Percentiles rank a stretch among this genome's conserved stretches.
phyloP scores from a whole-genome alignment of 2,113 vertebrate species.

The Megaptera novaeangliae region DNA sequence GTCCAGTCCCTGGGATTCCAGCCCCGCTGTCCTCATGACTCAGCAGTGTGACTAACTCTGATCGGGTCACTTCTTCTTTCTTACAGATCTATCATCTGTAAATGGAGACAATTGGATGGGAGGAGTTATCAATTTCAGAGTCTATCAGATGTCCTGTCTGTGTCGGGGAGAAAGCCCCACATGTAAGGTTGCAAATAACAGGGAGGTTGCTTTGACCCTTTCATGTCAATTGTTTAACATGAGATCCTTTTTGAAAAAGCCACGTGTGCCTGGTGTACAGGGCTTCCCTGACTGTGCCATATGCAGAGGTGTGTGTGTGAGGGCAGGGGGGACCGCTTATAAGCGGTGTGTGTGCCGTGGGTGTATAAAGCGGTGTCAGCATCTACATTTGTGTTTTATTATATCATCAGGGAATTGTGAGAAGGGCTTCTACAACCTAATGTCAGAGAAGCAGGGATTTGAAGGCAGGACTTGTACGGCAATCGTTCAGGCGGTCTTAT shows the following conservation, averaged over 20 bases:
- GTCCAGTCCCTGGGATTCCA: background rate
- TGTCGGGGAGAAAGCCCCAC: rapidly evolving
- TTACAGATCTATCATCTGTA: background rate
- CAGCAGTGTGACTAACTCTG: background rate
- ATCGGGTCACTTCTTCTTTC: background rate
- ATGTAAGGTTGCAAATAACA: background rate
- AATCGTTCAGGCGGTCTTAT: background rate
- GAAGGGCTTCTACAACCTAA: background rate
- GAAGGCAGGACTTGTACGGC: background rate
- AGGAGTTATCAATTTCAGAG: background rate
- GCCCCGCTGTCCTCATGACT: background rate
- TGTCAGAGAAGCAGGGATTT: background rate
- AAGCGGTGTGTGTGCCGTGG: background rate
- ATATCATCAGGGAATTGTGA: background rate
- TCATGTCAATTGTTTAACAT: rapidly evolving
- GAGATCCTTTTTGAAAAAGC: background rate
- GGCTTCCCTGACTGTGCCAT: background rate
- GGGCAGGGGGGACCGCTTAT: background rate
- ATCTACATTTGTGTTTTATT: background rate
- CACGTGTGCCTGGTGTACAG: background rate
- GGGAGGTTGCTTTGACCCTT: background rate
- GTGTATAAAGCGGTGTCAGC: background rate
- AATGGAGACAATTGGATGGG: background rate
- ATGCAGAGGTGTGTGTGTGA: background rate
- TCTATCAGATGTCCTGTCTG: background rate